Percentiles rank a stretch among this genome's conserved stretches.
These are phyloP conservation scores for Ricordea florida DNA, from an alignment of 92 coral and sea anemone genomes.

Conservation along the genomic window DNA sequence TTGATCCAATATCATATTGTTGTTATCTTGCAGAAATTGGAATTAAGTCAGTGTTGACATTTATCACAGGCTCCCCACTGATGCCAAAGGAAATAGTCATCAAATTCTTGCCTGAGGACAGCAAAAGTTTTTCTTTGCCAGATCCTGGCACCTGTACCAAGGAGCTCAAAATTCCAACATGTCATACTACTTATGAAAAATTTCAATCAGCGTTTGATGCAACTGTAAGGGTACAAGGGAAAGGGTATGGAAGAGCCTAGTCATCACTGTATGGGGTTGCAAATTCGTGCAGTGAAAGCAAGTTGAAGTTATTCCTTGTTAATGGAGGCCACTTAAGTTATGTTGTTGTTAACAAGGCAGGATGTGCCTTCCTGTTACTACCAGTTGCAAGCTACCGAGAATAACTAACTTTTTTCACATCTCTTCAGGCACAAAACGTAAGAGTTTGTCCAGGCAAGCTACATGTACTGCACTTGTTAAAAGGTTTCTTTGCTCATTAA, in stretches of 20 bases:
- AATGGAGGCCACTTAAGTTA: no score
- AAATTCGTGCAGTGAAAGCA: no score
- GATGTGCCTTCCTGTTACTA: no score
- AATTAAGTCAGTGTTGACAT: conserved; percentile 18
- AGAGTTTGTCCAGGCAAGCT: no score
- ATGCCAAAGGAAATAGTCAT: conserved; percentile 18
- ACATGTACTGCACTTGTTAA: no score
- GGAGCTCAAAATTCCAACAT: neutral
- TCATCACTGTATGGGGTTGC: no score
- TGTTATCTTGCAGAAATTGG: conserved; percentile 3
- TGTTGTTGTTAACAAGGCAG: no score
- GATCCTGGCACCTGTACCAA: conserved; percentile 25
- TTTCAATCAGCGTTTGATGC: conserved; percentile 23
- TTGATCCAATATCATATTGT: neutral
- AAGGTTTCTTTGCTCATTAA: no score
- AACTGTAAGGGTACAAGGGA: conserved; percentile 4
- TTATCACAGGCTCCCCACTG: conserved; percentile 23
- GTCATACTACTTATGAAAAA: conserved; percentile 16
- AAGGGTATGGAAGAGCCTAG: conserved; percentile 35
- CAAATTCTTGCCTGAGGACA: neutral
- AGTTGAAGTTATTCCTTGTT: no score
- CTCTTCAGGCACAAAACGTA: no score
- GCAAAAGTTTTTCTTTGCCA: neutral
- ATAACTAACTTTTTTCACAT: no score
- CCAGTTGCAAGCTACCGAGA: no score